These are phyloP conservation scores for Colossoma macropomum DNA, from an alignment of 2,113 vertebrate species.

Conservation along the genomic window DNA sequence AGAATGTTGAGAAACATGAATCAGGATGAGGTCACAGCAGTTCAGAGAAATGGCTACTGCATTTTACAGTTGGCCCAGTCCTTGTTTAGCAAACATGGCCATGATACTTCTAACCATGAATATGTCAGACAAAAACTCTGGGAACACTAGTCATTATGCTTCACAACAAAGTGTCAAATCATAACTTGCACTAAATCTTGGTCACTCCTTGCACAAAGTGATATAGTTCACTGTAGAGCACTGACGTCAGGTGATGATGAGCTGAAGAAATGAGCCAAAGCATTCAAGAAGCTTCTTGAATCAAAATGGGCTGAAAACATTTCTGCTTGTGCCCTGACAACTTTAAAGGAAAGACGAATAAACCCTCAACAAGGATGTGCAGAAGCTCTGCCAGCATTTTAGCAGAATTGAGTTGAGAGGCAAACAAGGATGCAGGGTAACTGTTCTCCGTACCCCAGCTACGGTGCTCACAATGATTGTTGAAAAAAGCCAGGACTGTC, in stretches of 20 bases:
- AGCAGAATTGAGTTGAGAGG: not conserved
- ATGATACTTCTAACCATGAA: not conserved
- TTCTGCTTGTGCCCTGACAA: not conserved
- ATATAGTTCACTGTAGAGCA: no score
- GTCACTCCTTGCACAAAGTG: no score
- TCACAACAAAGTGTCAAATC: constrained; percentile 4
- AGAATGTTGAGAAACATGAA: constrained; percentile 2
- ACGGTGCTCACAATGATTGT: no score
- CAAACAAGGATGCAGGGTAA: not conserved
- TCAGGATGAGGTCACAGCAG: not conserved
- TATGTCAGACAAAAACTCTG: not conserved
- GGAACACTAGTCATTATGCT: not conserved
- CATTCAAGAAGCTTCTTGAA: not conserved
- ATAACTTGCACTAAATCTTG: constrained; percentile 5
- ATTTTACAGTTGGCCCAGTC: constrained; percentile 4
- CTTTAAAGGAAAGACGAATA: constrained; percentile 1
- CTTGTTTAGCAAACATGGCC: constrained; percentile 4
- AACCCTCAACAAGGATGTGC: constrained; percentile 18
- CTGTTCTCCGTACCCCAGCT: not conserved
- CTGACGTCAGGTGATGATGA: no score
- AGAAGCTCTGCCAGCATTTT: not conserved
- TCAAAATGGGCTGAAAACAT: no score
- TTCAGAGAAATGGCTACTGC: not conserved
- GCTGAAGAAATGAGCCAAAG: no score
- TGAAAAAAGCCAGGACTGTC: no score